Evolutionary conservation across 1,140 invertebrate species (phyloP), one percentile per base, ranked within the genome.

Genomic region (Drosophila ohnishii): DNA sequence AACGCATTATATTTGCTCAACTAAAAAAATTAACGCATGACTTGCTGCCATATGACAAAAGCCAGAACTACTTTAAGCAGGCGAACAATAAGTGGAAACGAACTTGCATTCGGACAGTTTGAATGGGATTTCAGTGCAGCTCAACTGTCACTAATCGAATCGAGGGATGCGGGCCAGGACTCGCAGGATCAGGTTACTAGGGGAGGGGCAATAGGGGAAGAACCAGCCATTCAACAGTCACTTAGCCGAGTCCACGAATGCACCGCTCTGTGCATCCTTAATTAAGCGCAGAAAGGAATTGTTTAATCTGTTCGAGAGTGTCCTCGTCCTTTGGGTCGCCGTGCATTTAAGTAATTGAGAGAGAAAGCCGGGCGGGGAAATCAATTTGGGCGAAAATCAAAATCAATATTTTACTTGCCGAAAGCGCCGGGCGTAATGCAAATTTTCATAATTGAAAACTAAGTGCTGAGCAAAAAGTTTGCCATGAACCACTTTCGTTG

Each of bases 401-500:
- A 81, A 85, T 86, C 82, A 85, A 86, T 86, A 86, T 82, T 86
- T 85, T 75, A 67, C 62, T 86, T 71, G 70, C 50, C 80, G 13
- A 66, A 81, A 82, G 80, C 73, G 70, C 42, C 62, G 19, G 74
- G 61, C 65, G 65, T 72, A 86, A 81, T 75, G 82, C 78, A 86
- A 86, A 86, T 86, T 71, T 86, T 82, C 83, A 86, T 86, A 86
- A 86, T 87, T 86, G 82, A 86, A 86, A 87, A 87, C 75, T 86
- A 86, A 86, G 82, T 86, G 82, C 82, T 67, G 62, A 61, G 66
- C 80, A 70, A 79, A 83, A 83, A 84, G 71, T 84, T 81, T 75
- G 44, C 57, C 61, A 66, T 72, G 80, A 80, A 80, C 65, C 78
- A 80, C 72, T 80, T 80, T 80, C 42, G 66, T 60, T 62, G 57